phyloP scores from a whole-genome alignment of 2,113 vertebrate species.

The Neopipo cinnamomea region DNA sequence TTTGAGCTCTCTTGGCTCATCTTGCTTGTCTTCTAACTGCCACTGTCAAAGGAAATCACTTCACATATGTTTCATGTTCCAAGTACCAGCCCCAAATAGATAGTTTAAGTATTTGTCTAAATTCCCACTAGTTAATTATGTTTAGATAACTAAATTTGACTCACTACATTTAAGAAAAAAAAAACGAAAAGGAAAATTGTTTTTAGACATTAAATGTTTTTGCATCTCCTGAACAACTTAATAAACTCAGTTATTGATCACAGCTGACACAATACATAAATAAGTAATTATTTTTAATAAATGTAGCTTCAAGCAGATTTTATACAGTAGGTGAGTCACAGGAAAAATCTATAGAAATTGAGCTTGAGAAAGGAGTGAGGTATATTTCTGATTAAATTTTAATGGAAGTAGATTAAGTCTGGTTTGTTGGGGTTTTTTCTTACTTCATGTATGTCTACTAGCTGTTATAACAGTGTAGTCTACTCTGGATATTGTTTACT shows the following conservation, averaged over 20 bases:
- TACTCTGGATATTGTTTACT: not conserved
- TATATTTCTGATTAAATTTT: not conserved
- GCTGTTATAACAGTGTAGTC: not conserved
- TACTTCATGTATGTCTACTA: not conserved
- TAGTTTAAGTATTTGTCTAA: not conserved
- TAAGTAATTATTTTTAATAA: not conserved
- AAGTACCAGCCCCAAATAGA: not conserved
- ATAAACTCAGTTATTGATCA: not conserved
- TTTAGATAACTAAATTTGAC: not conserved
- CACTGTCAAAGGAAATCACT: not conserved
- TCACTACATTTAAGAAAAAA: not conserved
- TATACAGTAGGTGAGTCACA: not conserved
- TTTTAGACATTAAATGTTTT: not conserved
- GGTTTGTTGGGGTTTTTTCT: not conserved
- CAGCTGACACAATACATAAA: not conserved
- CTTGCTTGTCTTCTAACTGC: not conserved
- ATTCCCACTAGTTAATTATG: not conserved
- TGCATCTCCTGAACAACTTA: not conserved
- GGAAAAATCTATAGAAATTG: not conserved
- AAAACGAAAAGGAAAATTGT: not conserved
- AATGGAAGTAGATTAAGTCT: not conserved
- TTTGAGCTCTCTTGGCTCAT: not conserved
- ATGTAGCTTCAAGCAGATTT: not conserved
- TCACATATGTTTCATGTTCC: not conserved
- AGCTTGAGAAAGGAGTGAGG: not conserved